phyloP scores from a whole-genome alignment of 2,113 vertebrate species.

The Colius striatus region DNA sequence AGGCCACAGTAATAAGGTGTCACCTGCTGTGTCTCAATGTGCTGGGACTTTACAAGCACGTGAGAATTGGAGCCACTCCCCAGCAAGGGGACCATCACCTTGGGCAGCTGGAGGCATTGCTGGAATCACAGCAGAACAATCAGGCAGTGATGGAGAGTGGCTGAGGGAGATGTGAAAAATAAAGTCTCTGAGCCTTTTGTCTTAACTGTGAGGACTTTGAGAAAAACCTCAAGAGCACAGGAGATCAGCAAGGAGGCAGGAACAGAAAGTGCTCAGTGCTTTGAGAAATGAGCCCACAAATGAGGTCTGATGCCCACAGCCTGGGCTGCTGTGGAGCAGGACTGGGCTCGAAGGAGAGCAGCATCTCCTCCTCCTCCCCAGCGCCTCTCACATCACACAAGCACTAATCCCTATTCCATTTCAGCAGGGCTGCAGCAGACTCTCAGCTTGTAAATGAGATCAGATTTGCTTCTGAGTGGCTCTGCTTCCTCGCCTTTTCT shows the following conservation, averaged over 20 bases:
- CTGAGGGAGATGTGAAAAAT: too few relatives aligned
- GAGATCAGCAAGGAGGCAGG: background rate
- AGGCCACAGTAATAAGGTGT: background rate
- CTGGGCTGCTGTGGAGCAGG: background rate
- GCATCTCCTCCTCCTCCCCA: background rate
- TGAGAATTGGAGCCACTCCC: accelerated
- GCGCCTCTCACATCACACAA: background rate
- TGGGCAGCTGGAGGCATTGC: accelerated
- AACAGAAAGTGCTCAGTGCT: background rate
- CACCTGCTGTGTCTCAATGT: accelerated
- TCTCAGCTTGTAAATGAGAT: background rate
- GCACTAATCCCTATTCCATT: background rate
- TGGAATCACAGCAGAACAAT: background rate
- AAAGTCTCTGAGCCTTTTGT: background rate
- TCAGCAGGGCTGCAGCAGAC: background rate
- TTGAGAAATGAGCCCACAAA: background rate
- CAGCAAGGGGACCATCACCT: background rate
- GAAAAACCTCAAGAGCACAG: background rate
- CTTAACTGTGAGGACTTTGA: background rate
- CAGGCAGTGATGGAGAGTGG: background rate
- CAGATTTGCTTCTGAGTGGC: background rate
- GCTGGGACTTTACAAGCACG: background rate
- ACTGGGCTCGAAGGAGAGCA: accelerated
- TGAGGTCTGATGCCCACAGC: accelerated
- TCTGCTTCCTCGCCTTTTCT: background rate